These are phyloP conservation scores for Petrocephalus schoutedeni DNA, from an alignment of 2,797 vertebrate genomes.

Conservation along the genomic window DNA sequence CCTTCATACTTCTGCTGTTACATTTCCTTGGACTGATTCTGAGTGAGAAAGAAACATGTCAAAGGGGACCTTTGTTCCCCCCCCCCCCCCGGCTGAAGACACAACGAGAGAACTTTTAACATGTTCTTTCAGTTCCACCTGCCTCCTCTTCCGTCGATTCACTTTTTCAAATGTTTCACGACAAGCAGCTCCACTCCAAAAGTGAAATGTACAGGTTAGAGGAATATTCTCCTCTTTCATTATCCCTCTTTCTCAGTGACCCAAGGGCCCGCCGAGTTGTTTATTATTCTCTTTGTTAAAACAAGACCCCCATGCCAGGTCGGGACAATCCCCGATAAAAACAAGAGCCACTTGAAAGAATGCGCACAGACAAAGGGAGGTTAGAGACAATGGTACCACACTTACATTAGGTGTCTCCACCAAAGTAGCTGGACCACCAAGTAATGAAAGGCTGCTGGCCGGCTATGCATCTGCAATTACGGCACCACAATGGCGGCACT, in stretches of 20 bases:
- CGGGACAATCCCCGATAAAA: constrained; percentile 28
- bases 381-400: constrained; percentile 34
- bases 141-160: background rate
- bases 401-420: constrained; percentile 40
- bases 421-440: constrained; percentile 37
- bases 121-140: constrained; percentile 6
- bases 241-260: constrained; percentile 12
- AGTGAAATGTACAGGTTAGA: constrained; percentile 21
- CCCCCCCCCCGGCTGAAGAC: background rate
- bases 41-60: background rate
- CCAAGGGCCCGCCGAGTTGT: constrained; percentile 20
- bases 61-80: no score
- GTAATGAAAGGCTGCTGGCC: constrained; percentile 36
- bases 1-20: background rate
- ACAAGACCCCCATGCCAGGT: constrained; percentile 27
- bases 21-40: background rate
- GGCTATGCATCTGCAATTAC: constrained; percentile 41
- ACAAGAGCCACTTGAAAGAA: constrained; percentile 39
- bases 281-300: constrained; percentile 32
- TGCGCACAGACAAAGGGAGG: constrained; percentile 28
- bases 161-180: constrained; percentile 20
- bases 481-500: constrained; percentile 33
- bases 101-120: background rate
- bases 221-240: constrained; percentile 11
- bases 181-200: constrained; percentile 13